Base-by-base conservation (phyloP, 2,888 invertebrate species). In the Atethmia centrago region DNA sequence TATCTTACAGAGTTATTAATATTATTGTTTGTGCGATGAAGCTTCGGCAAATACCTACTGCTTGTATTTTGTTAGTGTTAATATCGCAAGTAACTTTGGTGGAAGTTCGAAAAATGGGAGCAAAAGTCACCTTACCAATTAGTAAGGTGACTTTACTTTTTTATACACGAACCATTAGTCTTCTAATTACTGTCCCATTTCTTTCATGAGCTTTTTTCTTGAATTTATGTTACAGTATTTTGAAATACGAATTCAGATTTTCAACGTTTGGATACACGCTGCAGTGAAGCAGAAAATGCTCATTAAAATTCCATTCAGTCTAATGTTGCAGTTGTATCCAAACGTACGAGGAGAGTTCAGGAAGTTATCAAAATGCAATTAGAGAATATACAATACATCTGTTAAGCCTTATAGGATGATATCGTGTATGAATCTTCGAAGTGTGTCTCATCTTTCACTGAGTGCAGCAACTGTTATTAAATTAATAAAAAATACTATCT, bases 1-100 rank as follows among this genome's bases (percentile, higher is more conserved):
- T 77, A 81, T 88, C 88, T 88, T 90, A 85, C 85, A 76, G 66
- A 87, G 86, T 90, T 87, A 90, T 88, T 88, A 88, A 85, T 84
- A 82, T 88, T 88, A 89, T 89, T 90, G 90, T 90, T 89, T 86
- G 83, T 82, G 71, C 74, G 77, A 82, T 74, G 80, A 71, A 75
- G 81, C 74, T 83, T 83, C 36, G 51, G 77, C 63, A 80, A 84
- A 86, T 76, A 82, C n/a, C n/a, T n/a, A n/a, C 71, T 64, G 69
- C 71, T 81, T 77, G 73, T 64, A 58, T 75, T 76, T 59, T 79
- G 21, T 66, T 73, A 70, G 77, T 76, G 53, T 77, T 31, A 67
- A 62, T 77, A 77, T 83, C 63, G 49, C 53, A 25, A 74, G 51
- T 47, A 16, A 25, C n/a, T 36, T 70, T 59, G 12, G 19, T 19